Base-by-base conservation (phyloP, 1,140 invertebrate species). In the Probaryconus sp. region DNA sequence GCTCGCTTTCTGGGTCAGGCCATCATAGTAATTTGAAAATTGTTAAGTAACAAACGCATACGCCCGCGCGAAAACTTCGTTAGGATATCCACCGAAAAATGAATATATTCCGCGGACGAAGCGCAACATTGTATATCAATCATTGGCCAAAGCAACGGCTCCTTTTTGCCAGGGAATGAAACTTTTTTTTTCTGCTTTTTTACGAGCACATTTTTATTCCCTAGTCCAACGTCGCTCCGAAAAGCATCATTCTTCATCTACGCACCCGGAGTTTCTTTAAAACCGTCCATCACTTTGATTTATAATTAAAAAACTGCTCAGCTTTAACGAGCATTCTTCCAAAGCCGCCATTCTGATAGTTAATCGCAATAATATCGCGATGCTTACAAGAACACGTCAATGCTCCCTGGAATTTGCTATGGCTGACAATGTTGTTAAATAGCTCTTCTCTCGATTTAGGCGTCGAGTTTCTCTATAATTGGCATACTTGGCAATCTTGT, bases 401-500 rank as follows among this genome's bases (percentile, higher is more conserved):
- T 28, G 45, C 28, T 37, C 14, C n/a, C 11, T 24, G 28, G 40
- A 65, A 60, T 51, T 43, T 20, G 13, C 16, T 26, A 18, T 9
- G 21, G 7, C 24, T 11, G 18, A 6, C 17, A 13, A 16, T 2
- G 51, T 16, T 50, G 53, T 35, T 24, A 31, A 55, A 70, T 30
- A 51, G 35, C 40, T 28, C 11, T n/a, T 10, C 37, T 24, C 35
- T 16, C 33, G 43, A 17, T 55, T 37, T 40, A 30, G 24, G 35
- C 38, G 17, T 55, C 28, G 43, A 51, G 51, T 64, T 72, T 58
- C 69, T 13, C 43, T 58, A 53, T 72, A 72, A 72, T 67, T 65
- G 55, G 61, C 61, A 73, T 73, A 73, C 55, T 73, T 67, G 55
- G 70, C 55, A 63, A 48, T 67, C 55, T 67, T 55, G 40, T 10